phyloP scores from a whole-genome alignment of 2,888 invertebrate species.

The Lycocerus yunnanus region DNA sequence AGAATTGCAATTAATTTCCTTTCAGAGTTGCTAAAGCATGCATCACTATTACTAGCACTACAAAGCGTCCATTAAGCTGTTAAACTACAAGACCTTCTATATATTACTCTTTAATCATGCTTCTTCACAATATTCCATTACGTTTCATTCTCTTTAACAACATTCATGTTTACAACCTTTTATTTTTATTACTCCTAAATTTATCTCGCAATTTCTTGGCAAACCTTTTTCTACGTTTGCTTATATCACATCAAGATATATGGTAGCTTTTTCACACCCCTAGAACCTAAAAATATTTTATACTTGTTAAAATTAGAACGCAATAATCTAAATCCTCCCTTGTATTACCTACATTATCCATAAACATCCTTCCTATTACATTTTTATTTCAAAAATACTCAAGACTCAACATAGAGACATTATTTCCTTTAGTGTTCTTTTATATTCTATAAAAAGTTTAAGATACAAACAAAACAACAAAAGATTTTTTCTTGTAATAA shows the following conservation, averaged over 20 bases:
- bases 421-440: not conserved
- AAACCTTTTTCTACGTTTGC: not conserved
- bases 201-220: not conserved
- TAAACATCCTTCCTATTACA: not conserved
- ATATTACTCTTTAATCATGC: not conserved
- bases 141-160: not conserved
- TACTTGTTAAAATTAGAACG: not conserved
- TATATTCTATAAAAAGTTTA: not conserved
- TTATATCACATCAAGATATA: not conserved
- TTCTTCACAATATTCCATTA: not conserved
- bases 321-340: not conserved
- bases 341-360: not conserved
- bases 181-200: not conserved
- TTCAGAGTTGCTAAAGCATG: not conserved
- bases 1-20: not conserved
- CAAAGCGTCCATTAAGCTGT: not conserved
- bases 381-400: not conserved
- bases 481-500: not conserved
- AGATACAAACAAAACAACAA: not conserved
- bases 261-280: not conserved
- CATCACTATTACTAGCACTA: not conserved
- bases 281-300: not conserved
- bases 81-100: not conserved
- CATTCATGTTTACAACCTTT: not conserved
- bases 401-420: not conserved